Evolutionary conservation across 2,113 vertebrate species (phyloP).

Genomic region (Pelusios castaneus): DNA sequence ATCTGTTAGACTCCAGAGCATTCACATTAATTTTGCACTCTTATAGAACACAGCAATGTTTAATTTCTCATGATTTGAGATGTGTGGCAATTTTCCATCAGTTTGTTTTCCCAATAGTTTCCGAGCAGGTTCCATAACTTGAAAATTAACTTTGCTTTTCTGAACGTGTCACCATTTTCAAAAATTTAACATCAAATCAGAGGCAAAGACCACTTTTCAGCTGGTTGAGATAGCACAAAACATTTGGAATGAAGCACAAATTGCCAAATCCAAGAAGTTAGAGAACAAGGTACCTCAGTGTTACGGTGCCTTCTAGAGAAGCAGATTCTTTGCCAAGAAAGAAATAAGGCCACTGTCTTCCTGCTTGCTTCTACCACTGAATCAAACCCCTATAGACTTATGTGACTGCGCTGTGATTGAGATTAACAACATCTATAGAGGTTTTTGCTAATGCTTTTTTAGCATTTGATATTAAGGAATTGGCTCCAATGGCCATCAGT

Average conservation of each 20-base stretch:
- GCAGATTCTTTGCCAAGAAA: neutral
- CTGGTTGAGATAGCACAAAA: neutral
- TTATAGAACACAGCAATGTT: neutral
- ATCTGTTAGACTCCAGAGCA: neutral
- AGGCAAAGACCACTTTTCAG: neutral
- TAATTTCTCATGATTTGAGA: neutral
- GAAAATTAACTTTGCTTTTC: neutral
- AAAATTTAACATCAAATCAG: neutral
- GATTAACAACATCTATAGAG: neutral
- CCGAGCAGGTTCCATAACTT: neutral
- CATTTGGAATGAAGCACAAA: neutral
- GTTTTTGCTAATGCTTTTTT: neutral
- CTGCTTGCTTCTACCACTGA: neutral
- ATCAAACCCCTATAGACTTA: neutral
- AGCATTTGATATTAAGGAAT: neutral
- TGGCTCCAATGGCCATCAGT: neutral
- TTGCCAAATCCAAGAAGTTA: fast-evolving
- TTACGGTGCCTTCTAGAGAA: neutral
- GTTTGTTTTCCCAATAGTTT: neutral
- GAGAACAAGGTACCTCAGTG: neutral
- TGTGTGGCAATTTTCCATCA: neutral
- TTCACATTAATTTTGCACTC: neutral
- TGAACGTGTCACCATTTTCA: neutral
- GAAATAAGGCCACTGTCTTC: neutral
- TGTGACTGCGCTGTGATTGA: neutral